A percentile compares a stretch with the other conserved stretches of the same genome.
Evolutionary conservation across 2,797 vertebrate species (phyloP).

Genomic region (Phalanger gymnotis): DNA sequence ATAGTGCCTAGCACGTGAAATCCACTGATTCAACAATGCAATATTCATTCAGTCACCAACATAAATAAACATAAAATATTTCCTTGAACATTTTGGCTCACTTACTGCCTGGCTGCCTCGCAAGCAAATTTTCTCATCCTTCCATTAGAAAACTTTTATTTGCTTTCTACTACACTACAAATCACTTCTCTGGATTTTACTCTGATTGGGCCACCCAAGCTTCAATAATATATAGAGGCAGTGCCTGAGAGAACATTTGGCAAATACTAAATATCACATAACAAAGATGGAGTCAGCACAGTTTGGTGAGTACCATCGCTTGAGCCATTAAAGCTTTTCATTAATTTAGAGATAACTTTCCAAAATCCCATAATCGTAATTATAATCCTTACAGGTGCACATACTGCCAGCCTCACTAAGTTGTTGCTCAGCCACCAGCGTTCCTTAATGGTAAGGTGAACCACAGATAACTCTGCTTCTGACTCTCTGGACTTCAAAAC

Average conservation of each 20-base stretch:
- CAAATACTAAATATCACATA: neutral
- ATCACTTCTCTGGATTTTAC: slow-evolving; percentile 38
- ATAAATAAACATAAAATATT: slow-evolving; percentile 75
- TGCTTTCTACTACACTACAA: neutral
- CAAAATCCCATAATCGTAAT: neutral
- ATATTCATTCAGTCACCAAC: slow-evolving; percentile 67
- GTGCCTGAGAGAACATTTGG: slow-evolving; percentile 24
- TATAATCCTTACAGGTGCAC: neutral
- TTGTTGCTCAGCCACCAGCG: neutral
- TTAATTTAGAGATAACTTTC: neutral
- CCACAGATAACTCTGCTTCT: neutral
- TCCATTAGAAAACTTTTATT: slow-evolving; percentile 48
- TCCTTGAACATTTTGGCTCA: slow-evolving; percentile 54
- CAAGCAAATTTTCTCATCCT: slow-evolving; percentile 40
- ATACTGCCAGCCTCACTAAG: neutral
- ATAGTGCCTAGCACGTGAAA: slow-evolving; percentile 68
- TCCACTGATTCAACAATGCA: slow-evolving; percentile 59
- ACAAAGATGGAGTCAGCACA: slow-evolving; percentile 14
- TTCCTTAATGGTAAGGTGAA: slow-evolving; percentile 2
- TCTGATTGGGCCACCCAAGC: slow-evolving; percentile 40
- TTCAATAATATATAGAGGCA: slow-evolving; percentile 40
- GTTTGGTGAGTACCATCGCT: neutral
- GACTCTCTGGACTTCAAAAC: neutral
- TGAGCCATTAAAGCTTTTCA: slow-evolving; percentile 5
- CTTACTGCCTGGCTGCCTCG: slow-evolving; percentile 23